Percentiles rank a stretch among this genome's conserved stretches.
phyloP scores from a whole-genome alignment of 1,140 invertebrate genomes.

The Temnothorax curvispinosus region DNA sequence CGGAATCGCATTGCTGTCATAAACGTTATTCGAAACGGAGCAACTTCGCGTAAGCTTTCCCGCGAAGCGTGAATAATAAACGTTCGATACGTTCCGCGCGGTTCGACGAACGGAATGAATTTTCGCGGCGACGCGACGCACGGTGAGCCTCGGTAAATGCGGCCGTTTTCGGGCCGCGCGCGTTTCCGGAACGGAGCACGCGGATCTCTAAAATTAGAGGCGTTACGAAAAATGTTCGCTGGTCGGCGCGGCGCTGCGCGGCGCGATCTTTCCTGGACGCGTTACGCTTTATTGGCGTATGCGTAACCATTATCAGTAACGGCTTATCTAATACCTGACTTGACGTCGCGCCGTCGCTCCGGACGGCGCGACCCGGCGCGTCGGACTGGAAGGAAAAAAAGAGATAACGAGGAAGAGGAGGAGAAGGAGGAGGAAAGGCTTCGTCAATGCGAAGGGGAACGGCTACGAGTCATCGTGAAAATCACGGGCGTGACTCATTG shows the following conservation, averaged over 20 bases:
- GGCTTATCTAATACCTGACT: constrained; percentile 48
- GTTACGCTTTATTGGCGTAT: constrained; percentile 28
- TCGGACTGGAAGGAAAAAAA: not conserved
- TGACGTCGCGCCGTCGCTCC: not conserved
- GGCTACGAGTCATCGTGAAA: constrained; percentile 13
- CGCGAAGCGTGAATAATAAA: not conserved
- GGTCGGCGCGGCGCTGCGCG: constrained; percentile 11
- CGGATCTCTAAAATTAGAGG: constrained; percentile 65
- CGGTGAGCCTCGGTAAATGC: not conserved
- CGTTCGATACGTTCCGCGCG: not conserved
- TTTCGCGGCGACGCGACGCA: not conserved
- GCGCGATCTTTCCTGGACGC: constrained; percentile 24
- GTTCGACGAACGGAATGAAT: constrained; percentile 34
- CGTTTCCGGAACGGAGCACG: constrained; percentile 49
- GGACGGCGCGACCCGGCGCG: not conserved
- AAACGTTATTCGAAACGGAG: not conserved
- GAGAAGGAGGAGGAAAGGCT: not conserved
- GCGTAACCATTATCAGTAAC: constrained; percentile 40
- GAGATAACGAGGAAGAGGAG: not conserved
- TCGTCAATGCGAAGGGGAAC: not conserved
- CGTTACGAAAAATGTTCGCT: constrained; percentile 54
- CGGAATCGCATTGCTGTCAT: not conserved
- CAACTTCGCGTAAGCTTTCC: constrained; percentile 11
- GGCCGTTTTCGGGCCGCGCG: constrained; percentile 35
- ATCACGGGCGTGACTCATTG: constrained; percentile 78